Evolutionary conservation across 1,140 invertebrate genomes (phyloP).

Genomic region (Coboldia fuscipes): DNA sequence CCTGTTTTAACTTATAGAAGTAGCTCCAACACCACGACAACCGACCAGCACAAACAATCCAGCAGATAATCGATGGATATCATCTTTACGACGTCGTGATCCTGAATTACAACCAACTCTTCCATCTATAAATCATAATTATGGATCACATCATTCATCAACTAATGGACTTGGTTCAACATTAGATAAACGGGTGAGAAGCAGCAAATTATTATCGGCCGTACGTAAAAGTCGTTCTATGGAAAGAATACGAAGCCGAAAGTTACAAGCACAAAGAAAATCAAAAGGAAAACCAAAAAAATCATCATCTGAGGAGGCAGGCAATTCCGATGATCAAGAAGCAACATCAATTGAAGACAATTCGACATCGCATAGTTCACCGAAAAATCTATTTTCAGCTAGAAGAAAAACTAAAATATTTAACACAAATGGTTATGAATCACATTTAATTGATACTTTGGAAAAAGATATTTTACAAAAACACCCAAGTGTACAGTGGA

Average conservation of each 20-base stretch:
- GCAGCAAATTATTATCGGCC: conserved; percentile 10
- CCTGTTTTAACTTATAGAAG: conserved; percentile 1
- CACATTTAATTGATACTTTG: conserved; percentile 53
- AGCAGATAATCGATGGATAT: conserved; percentile 19
- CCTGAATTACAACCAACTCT: conserved; percentile 39
- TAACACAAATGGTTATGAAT: conserved; percentile 49
- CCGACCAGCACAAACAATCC: conserved; percentile 12
- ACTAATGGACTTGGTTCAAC: conserved; percentile 8
- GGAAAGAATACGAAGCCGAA: conserved; percentile 23
- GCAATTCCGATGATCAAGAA: conserved; percentile 20
- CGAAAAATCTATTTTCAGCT: conserved; percentile 11
- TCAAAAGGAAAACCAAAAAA: conserved; percentile 12
- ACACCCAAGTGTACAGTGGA: conserved; percentile 90
- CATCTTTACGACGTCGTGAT: conserved; percentile 33
- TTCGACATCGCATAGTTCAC: conserved; percentile 10
- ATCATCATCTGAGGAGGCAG: conserved; percentile 16
- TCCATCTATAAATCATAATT: conserved; percentile 28
- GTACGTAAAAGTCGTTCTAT: conserved; percentile 28
- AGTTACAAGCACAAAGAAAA: conserved; percentile 12
- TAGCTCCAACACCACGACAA: conserved; percentile 5
- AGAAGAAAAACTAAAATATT: conserved; percentile 38
- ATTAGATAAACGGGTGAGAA: conserved; percentile 11
- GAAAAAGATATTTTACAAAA: conserved; percentile 94
- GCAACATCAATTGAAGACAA: conserved; percentile 17
- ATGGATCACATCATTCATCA: conserved; percentile 13